These are phyloP conservation scores for Aphis craccivora DNA, from an alignment of 1,140 invertebrate genomes.

Conservation along the genomic window DNA sequence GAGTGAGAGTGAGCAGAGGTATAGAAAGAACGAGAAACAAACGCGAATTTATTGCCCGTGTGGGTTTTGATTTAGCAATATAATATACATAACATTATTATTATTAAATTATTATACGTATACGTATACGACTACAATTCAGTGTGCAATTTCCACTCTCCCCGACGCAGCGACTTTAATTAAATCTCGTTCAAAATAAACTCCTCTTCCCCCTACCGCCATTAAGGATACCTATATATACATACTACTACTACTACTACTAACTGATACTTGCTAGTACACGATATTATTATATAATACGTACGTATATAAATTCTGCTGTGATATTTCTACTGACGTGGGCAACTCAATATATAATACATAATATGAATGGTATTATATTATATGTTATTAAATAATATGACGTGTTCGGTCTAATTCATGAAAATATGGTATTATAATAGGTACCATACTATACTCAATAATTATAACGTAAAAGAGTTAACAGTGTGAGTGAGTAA, in stretches of 20 bases:
- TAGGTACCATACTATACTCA: background rate
- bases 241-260: background rate
- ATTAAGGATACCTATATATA: background rate
- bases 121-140: background rate
- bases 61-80: slow-evolving; percentile 40
- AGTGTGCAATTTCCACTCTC: background rate
- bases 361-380: background rate
- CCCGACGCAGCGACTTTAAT: background rate
- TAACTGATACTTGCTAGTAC: background rate
- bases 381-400: background rate
- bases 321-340: background rate
- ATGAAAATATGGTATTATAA: background rate
- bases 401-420: background rate
- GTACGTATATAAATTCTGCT: background rate
- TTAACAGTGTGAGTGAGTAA: background rate
- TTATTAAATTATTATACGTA: background rate
- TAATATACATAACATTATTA: background rate
- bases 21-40: slow-evolving; percentile 22
- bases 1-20: background rate
- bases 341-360: background rate
- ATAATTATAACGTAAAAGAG: background rate
- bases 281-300: background rate
- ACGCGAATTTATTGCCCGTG: slow-evolving; percentile 43
- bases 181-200: background rate
- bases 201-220: background rate